These are phyloP conservation scores for Lacerta viridis DNA, from an alignment of 2,797 vertebrate genomes.

Conservation along the genomic window DNA sequence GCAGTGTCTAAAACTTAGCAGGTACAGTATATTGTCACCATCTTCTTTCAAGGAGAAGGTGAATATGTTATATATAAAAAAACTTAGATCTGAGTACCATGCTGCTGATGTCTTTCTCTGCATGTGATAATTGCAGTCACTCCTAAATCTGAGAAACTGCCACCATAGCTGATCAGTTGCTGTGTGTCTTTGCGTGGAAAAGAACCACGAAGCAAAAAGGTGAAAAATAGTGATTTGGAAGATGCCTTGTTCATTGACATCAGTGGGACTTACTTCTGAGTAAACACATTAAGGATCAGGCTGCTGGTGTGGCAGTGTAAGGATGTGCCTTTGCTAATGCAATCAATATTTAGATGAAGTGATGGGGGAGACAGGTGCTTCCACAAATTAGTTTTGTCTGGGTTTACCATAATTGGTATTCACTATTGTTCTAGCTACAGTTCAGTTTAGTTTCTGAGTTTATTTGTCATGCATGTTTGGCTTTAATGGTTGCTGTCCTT, in stretches of 20 bases:
- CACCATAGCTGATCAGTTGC: background rate
- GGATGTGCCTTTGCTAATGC: background rate
- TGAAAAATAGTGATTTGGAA: background rate
- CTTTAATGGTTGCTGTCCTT: constrained; percentile 38
- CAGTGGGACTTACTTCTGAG: background rate
- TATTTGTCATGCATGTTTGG: constrained; percentile 56
- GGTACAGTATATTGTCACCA: background rate
- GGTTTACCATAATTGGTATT: constrained; percentile 37
- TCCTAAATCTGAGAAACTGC: background rate
- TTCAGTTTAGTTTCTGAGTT: constrained; percentile 35
- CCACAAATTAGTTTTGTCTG: constrained; percentile 28
- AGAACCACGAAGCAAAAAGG: no score
- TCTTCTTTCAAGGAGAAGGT: background rate
- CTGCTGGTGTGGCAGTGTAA: background rate
- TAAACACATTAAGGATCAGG: background rate
- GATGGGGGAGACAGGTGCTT: constrained; percentile 10
- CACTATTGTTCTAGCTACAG: constrained; percentile 33
- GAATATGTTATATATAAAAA: background rate
- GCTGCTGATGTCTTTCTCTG: background rate
- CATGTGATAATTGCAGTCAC: background rate
- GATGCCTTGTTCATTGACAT: background rate
- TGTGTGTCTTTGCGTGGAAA: no score
- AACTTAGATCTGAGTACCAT: background rate
- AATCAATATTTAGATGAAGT: constrained; percentile 22
- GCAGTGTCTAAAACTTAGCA: no score